phyloP scores from a whole-genome alignment of 2,113 vertebrate genomes.

The Rhombomys opimus region DNA sequence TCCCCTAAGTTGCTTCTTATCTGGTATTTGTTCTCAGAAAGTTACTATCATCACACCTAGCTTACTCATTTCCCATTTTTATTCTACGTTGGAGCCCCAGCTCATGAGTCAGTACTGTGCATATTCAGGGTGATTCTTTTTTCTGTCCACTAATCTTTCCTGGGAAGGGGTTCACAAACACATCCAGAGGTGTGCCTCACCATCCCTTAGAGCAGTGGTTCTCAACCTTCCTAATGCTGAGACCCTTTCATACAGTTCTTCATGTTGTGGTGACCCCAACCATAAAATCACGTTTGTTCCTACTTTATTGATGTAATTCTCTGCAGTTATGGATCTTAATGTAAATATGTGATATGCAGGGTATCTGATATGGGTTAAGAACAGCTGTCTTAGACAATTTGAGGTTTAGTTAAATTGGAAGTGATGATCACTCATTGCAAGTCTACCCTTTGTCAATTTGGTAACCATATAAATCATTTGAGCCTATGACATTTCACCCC shows the following conservation, averaged over 20 bases:
- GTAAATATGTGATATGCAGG: neutral
- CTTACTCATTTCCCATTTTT: neutral
- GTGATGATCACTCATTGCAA: neutral
- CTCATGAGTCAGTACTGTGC: no score
- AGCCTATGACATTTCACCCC: neutral
- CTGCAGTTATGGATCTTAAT: neutral
- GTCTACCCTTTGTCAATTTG: neutral
- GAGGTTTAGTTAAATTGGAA: neutral
- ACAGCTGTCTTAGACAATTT: no score
- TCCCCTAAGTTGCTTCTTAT: neutral
- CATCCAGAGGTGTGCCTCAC: neutral
- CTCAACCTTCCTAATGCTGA: neutral
- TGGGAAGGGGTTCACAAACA: neutral
- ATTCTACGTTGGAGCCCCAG: neutral
- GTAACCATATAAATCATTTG: neutral
- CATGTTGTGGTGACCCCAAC: neutral
- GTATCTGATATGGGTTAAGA: neutral
- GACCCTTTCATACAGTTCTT: neutral
- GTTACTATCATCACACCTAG: neutral
- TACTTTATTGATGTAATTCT: neutral
- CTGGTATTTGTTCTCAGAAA: neutral
- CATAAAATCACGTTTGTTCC: neutral
- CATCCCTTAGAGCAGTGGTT: neutral
- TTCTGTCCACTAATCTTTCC: neutral
- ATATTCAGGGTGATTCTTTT: neutral